These are phyloP conservation scores for Poeciliopsis paucimaculata DNA, from an alignment of 2,797 vertebrate genomes.

Conservation along the genomic window DNA sequence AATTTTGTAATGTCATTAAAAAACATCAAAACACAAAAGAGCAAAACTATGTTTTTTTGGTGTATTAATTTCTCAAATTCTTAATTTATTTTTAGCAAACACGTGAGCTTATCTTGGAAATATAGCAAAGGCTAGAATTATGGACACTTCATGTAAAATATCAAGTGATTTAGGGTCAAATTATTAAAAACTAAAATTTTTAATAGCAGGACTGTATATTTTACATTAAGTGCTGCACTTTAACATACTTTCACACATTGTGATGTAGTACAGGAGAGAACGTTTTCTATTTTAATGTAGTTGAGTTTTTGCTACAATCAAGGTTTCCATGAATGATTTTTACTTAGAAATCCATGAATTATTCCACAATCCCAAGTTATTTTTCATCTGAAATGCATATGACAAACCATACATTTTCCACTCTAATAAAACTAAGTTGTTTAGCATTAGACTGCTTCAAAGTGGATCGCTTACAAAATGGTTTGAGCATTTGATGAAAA, in stretches of 20 bases:
- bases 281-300: neutral
- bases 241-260: neutral
- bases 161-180: neutral
- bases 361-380: neutral
- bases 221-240: too few relatives aligned
- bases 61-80: neutral
- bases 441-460: neutral
- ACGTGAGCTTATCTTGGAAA: neutral
- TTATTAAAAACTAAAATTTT: neutral
- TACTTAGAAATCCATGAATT: neutral
- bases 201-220: neutral
- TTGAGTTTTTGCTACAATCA: neutral
- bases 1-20: neutral
- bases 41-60: neutral
- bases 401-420: neutral
- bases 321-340: neutral
- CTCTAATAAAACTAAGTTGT: neutral
- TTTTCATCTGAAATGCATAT: neutral
- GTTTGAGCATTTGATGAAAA: neutral
- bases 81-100: neutral
- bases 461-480: conserved; percentile 4
- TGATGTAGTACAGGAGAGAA: neutral
- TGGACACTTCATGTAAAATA: neutral
- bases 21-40: neutral
- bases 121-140: neutral